These are phyloP conservation scores for Cyprinus carpio DNA, from an alignment of 2,113 vertebrate genomes.

Conservation along the genomic window DNA sequence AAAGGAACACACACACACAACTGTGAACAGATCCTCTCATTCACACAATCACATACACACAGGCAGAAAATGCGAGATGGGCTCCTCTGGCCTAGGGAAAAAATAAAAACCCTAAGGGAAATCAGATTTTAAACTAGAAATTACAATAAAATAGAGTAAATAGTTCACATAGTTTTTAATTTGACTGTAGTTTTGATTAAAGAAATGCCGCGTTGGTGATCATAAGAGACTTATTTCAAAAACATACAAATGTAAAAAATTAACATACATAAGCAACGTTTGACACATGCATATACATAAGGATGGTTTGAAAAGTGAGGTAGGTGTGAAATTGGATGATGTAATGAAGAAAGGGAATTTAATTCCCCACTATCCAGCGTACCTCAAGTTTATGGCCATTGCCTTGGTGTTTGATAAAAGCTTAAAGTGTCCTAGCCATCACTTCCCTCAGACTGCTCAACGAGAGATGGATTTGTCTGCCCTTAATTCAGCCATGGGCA, in stretches of 20 bases:
- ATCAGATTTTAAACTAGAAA: not conserved
- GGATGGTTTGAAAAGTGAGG: too few species aligned
- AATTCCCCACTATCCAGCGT: conserved; percentile 22
- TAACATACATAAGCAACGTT: not conserved
- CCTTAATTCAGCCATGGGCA: conserved; percentile 25
- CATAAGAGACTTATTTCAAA: too few species aligned
- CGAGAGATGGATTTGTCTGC: conserved; percentile 21
- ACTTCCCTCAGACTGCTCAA: not conserved
- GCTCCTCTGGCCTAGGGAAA: not conserved
- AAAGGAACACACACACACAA: conserved; percentile 8
- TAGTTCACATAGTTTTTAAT: not conserved
- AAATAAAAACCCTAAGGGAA: not conserved
- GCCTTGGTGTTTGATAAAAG: conserved; percentile 30
- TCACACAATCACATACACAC: not conserved
- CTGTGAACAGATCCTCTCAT: not conserved
- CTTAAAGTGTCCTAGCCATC: conserved; percentile 27
- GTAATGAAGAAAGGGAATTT: not conserved
- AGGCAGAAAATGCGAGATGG: not conserved
- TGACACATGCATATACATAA: not conserved
- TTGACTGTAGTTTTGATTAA: not conserved
- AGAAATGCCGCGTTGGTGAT: not conserved
- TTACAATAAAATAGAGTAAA: not conserved
- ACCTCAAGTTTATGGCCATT: conserved; percentile 42
- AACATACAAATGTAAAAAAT: too few species aligned
- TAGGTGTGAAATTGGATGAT: not conserved